These are phyloP conservation scores for Orientallactaga sibirica DNA, from an alignment of 2,797 vertebrate genomes.

Conservation along the genomic window DNA sequence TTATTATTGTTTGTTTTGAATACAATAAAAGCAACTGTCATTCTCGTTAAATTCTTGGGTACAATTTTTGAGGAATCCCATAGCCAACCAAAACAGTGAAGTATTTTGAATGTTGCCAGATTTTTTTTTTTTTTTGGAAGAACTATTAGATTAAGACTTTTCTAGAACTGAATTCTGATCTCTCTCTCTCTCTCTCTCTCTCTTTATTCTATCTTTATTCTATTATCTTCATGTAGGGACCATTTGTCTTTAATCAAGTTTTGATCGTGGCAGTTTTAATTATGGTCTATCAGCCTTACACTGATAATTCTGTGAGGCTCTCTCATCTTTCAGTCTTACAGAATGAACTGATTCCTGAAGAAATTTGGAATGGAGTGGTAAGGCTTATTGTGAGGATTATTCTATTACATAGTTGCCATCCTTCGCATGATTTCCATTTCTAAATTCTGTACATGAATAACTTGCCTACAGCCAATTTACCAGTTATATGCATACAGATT, in stretches of 20 bases:
- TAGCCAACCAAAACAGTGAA: conserved; percentile 14
- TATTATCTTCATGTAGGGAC: not conserved
- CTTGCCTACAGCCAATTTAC: conserved; percentile 13
- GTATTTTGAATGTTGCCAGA: conserved; percentile 11
- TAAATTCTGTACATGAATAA: conserved; percentile 51
- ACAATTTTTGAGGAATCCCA: conserved; percentile 39
- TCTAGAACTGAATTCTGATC: conserved; percentile 38
- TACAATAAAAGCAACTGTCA: not conserved
- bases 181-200: conserved; percentile 18
- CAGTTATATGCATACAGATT: conserved; percentile 24
- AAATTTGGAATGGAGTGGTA: conserved; percentile 1
- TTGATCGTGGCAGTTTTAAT: conserved; percentile 62
- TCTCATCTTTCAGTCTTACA: conserved; percentile 33
- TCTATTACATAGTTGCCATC: conserved; percentile 11
- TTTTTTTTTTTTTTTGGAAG: conserved; percentile 11
- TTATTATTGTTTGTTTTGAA: conserved; percentile 17
- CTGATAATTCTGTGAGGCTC: conserved; percentile 34
- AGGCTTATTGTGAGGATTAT: conserved; percentile 11
- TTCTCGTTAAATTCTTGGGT: not conserved
- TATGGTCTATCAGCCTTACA: conserved; percentile 41
- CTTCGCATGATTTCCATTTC: conserved; percentile 48
- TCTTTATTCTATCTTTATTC: not conserved
- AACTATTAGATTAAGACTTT: conserved; percentile 5
- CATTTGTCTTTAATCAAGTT: conserved; percentile 61
- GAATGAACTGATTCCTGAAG: not conserved